Conservation (phyloP, 2,888 invertebrate genomes). For the Chalcosyrphus nemorum region DNA sequence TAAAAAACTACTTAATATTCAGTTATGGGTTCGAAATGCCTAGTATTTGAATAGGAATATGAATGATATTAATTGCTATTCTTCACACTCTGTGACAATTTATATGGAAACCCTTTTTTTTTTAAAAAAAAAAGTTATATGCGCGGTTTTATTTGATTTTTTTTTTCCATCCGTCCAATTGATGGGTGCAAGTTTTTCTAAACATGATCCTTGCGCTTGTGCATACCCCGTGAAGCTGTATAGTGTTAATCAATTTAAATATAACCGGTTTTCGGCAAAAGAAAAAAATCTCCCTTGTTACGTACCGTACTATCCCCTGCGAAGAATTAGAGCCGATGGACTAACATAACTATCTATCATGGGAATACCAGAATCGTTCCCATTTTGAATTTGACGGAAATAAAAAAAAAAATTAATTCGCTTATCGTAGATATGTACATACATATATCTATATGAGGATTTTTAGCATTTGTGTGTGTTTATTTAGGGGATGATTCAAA, state of each 20-base stretch:
- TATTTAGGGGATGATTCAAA: slow-evolving; percentile 56
- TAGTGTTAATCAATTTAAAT: slow-evolving; percentile 69
- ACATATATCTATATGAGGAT: too few species aligned
- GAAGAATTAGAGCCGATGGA: slow-evolving; percentile 28
- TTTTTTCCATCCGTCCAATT: slow-evolving; percentile 19
- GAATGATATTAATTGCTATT: slow-evolving; percentile 69
- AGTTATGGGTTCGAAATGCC: slow-evolving; percentile 20
- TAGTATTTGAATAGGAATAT: slow-evolving; percentile 25
- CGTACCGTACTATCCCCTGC: slow-evolving; percentile 38
- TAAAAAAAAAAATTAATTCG: slow-evolving; percentile 51
- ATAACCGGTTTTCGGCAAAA: slow-evolving; percentile 59
- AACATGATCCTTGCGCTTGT: slow-evolving; percentile 29
- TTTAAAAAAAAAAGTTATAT: slow-evolving; percentile 13
- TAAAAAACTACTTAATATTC: slow-evolving; percentile 46
- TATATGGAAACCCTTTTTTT: slow-evolving; percentile 46
- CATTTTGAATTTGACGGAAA: slow-evolving; percentile 59
- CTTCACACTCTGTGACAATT: slow-evolving; percentile 43
- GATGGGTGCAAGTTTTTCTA: slow-evolving; percentile 11
- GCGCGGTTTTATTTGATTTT: slow-evolving; percentile 37
- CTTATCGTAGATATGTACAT: slow-evolving; percentile 31
- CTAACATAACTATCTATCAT: slow-evolving; percentile 63
- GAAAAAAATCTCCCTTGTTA: slow-evolving; percentile 30
- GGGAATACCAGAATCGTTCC: slow-evolving; percentile 57
- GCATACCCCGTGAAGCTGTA: slow-evolving; percentile 24
- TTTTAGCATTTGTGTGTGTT: not conserved